Evolutionary conservation across 2,888 invertebrate genomes (phyloP), one percentile per base, ranked within the genome.

Genomic region (Pterostichus niger): DNA sequence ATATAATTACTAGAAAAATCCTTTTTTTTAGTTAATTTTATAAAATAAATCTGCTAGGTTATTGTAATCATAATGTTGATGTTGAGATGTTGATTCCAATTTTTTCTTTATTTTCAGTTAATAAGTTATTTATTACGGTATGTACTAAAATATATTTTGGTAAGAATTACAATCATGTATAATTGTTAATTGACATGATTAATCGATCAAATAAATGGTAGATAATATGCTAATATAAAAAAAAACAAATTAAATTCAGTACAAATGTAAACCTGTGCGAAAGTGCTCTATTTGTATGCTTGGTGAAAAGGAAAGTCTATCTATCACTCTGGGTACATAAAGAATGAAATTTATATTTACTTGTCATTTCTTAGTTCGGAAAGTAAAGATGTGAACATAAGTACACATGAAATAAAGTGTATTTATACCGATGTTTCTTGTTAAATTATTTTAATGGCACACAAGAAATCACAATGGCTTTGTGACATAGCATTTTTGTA

Each of bases 231-330:
- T 24, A 24, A 24, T 2, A 3, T 24, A 3, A 24, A 24, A 3
- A 24, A 24, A 49, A 64, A 31, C 33, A 64, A 52, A n/a, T 52
- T n/a, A 49, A 44, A 31, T 64, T 64, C 64, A 61, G n/a, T 49
- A 49, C 11, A 2, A 24, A 24, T n/a, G 71, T 15, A 33, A 54
- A 31, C 11, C 31, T 76, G n/a, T 56, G 78, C 59, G 61, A 78
- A 78, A 78, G 78, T 78, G 78, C 61, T 78, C 61, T 52, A 59
- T 15, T 56, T 77, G 46, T 56, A 13, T 35, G 24, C 2, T 13
- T n/a, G n/a, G 52, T 49, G 78, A 78, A 78, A 78, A 78, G 59
- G 78, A 78, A 78, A 78, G 78, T 78, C 6, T n/a, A n/a, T 78
- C 6, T n/a, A n/a, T 11, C 44, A 17, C 59, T 24, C 24, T 24